Conservation (phyloP, 2,113 vertebrate genomes). For the Chloropsis cyanopogon region DNA sequence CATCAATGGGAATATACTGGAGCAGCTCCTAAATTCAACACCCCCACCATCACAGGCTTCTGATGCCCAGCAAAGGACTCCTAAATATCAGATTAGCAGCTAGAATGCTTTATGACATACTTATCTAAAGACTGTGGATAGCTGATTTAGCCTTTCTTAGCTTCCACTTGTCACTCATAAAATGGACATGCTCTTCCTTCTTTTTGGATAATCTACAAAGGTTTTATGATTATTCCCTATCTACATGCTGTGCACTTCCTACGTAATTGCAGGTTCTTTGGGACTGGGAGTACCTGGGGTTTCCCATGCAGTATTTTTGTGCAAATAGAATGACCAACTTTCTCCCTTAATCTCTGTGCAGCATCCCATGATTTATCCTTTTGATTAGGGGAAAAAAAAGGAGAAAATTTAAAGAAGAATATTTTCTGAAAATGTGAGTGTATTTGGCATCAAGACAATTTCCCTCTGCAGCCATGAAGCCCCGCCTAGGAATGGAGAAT, state of each 20-base stretch:
- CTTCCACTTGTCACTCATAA: background rate
- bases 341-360: background rate
- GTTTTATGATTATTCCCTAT: background rate
- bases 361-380: background rate
- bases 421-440: background rate
- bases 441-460: background rate
- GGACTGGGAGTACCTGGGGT: background rate
- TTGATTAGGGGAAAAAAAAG: background rate
- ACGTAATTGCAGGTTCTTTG: background rate
- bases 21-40: background rate
- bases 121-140: background rate
- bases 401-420: background rate
- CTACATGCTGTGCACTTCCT: background rate
- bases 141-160: background rate
- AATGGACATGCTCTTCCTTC: background rate
- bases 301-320: background rate
- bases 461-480: background rate
- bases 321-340: background rate
- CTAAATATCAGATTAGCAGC: background rate
- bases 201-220: background rate
- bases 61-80: background rate
- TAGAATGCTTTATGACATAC: background rate
- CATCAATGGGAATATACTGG: background rate
- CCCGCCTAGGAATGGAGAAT: background rate
- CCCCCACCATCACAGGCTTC: background rate